Evolutionary conservation across 2,888 invertebrate species (phyloP).

Genomic region (Parnassius orleans): DNA sequence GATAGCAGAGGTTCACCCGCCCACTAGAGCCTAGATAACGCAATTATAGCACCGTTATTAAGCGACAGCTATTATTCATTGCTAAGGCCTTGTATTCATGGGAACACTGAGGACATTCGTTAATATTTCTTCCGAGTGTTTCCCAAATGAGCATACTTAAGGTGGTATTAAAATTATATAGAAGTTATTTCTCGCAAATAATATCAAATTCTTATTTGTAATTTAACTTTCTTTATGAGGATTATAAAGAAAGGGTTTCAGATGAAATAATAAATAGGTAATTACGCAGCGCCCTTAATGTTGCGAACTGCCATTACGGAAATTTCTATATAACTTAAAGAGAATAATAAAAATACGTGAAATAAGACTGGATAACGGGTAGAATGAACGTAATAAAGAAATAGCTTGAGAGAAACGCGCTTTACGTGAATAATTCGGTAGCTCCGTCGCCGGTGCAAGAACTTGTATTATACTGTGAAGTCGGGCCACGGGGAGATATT

Average conservation of each 20-base stretch:
- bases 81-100: conserved; percentile 58
- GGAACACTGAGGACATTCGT: conserved; percentile 30
- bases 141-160: neutral
- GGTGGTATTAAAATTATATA: too few relatives aligned
- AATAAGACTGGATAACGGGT: conserved; percentile 50
- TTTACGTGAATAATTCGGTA: conserved; percentile 57
- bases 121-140: conserved; percentile 35
- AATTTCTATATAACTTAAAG: conserved; percentile 33
- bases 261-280: conserved; percentile 11
- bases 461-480: conserved; percentile 32
- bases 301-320: conserved; percentile 26
- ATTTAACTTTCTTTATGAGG: conserved; percentile 17
- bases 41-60: conserved; percentile 72
- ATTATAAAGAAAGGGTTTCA: conserved; percentile 1
- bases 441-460: conserved; percentile 44
- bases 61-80: conserved; percentile 70
- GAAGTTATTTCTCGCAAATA: neutral
- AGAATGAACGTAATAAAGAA: conserved; percentile 66
- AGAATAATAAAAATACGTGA: conserved; percentile 58
- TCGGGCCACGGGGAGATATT: conserved; percentile 33
- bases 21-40: conserved; percentile 66
- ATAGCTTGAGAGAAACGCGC: conserved; percentile 54
- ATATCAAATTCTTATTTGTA: conserved; percentile 22
- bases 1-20: conserved; percentile 60
- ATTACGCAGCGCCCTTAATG: conserved; percentile 27